Conservation (phyloP, 2,797 vertebrate species). For the Notolepis coatsorum region DNA sequence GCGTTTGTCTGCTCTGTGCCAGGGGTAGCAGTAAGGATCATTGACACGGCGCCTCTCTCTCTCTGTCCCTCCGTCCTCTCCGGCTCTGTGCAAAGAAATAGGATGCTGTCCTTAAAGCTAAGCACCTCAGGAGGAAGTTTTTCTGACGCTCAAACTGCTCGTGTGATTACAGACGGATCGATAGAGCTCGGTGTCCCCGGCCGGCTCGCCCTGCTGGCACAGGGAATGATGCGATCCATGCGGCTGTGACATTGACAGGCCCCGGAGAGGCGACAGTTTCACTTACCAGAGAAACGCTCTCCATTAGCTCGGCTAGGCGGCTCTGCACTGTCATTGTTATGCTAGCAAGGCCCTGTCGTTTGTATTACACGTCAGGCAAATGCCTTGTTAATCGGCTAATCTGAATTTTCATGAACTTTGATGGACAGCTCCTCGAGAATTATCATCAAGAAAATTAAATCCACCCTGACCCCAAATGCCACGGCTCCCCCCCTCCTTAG, state of each 20-base stretch:
- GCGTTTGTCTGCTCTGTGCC: slow-evolving; percentile 59
- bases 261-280: slow-evolving; percentile 77
- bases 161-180: slow-evolving; percentile 82
- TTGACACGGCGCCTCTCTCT: slow-evolving; percentile 45
- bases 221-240: slow-evolving; percentile 79
- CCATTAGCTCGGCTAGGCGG: slow-evolving; percentile 72
- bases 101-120: slow-evolving; percentile 76
- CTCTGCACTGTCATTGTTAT: slow-evolving; percentile 74
- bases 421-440: slow-evolving; percentile 68
- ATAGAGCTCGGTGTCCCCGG: slow-evolving; percentile 75
- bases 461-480: slow-evolving; percentile 63
- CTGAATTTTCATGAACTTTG: slow-evolving; percentile 77
- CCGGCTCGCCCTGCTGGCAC: slow-evolving; percentile 72
- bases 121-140: slow-evolving; percentile 81
- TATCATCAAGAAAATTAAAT: slow-evolving; percentile 72
- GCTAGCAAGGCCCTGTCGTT: slow-evolving; percentile 74
- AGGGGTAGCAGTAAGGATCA: slow-evolving; percentile 63
- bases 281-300: slow-evolving; percentile 76
- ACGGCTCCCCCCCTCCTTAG: slow-evolving; percentile 40
- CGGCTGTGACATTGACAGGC: slow-evolving; percentile 80
- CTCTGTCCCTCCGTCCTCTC: slow-evolving; percentile 50
- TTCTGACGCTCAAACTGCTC: slow-evolving; percentile 76
- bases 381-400: slow-evolving; percentile 76
- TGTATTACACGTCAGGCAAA: slow-evolving; percentile 72
- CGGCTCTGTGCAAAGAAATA: slow-evolving; percentile 67